Conservation (phyloP, 37 sponge, comb jelly and placozoan genomes). For the Mnemiopsis leidyi region DNA sequence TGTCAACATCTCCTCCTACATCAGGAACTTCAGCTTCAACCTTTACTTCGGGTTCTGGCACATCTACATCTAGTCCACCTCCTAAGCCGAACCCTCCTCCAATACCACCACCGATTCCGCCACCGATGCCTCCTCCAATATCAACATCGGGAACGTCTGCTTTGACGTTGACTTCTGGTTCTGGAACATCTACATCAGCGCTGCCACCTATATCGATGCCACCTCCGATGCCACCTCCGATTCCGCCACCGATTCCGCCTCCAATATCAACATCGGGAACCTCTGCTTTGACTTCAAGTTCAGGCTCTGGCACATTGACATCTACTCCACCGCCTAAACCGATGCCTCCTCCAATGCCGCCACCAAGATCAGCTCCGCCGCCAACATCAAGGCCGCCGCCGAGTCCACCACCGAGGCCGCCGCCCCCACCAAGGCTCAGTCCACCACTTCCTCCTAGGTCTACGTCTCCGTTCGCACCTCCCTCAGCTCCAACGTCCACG, state of each 20-base stretch:
- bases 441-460: background rate
- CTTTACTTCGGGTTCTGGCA: background rate
- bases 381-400: background rate
- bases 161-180: slow-evolving; percentile 43
- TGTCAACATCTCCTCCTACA: background rate
- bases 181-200: slow-evolving; percentile 22
- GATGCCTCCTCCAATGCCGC: background rate
- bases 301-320: background rate
- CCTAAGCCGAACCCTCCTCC: slow-evolving; percentile 49
- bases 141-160: slow-evolving; percentile 16
- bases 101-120: background rate
- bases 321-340: background rate
- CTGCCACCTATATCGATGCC: background rate
- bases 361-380: background rate
- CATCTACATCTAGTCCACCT: slow-evolving; percentile 30
- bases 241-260: background rate
- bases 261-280: background rate
- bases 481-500: background rate
- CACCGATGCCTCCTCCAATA: background rate
- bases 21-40: slow-evolving; percentile 31
- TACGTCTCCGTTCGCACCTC: background rate
- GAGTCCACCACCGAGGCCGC: background rate
- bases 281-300: background rate
- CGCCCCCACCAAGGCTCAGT: background rate
- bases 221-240: background rate